These are phyloP conservation scores for Leptodactylus fallax DNA, from an alignment of 2,797 vertebrate species.

Conservation along the genomic window DNA sequence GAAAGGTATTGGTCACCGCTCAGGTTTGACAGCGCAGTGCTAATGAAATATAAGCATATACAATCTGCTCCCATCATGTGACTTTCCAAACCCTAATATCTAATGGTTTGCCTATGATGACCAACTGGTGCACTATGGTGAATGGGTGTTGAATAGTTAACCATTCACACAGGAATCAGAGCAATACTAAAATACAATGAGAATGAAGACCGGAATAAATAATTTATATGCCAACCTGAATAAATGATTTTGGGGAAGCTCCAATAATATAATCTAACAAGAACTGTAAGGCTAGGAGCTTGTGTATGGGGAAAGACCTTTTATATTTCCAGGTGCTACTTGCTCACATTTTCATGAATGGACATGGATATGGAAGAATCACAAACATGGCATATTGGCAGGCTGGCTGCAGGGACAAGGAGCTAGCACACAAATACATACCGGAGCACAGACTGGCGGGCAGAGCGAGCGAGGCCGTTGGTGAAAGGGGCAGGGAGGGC, in stretches of 20 bases:
- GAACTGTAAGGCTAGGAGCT: neutral
- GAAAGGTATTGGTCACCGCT: neutral
- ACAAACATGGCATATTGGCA: slow-evolving; percentile 44
- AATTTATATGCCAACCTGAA: too few relatives aligned
- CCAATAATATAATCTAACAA: neutral
- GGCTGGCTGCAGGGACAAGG: slow-evolving; percentile 44
- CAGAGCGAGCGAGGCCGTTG: slow-evolving; percentile 94
- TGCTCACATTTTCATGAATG: slow-evolving; percentile 3
- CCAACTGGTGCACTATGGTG: too few relatives aligned
- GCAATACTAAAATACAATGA: neutral
- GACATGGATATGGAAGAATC: neutral
- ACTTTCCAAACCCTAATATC: too few relatives aligned
- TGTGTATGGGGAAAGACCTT: neutral
- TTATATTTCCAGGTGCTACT: slow-evolving; percentile 28
- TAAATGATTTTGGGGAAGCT: too few relatives aligned
- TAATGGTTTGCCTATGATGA: neutral
- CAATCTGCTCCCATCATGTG: neutral
- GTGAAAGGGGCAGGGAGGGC: slow-evolving; percentile 85
- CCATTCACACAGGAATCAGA: neutral
- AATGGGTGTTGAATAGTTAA: neutral
- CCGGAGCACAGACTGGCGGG: slow-evolving; percentile 94
- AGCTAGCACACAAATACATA: slow-evolving; percentile 79
- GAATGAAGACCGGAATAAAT: neutral
- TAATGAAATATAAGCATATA: neutral
- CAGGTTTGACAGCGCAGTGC: neutral